phyloP scores from a whole-genome alignment of 2,797 vertebrate species.

The Pipistrellus nathusii region DNA sequence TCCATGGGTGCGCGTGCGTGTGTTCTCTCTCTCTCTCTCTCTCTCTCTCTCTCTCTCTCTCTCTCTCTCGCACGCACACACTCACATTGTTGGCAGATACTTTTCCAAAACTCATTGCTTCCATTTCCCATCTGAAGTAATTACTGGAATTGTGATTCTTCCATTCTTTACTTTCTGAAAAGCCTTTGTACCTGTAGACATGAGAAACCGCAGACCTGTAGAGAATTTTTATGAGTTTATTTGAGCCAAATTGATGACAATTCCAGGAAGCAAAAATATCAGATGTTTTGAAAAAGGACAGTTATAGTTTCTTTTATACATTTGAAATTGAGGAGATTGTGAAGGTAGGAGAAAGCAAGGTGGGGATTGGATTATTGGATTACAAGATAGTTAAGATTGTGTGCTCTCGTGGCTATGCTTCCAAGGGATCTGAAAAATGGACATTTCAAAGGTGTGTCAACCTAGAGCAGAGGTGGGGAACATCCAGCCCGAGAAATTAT shows the following conservation, averaged over 20 bases:
- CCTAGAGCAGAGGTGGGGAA: background rate
- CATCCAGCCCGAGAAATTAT: no score
- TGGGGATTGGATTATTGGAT: background rate
- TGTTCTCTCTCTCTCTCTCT: background rate
- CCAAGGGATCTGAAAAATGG: background rate
- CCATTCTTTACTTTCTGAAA: background rate
- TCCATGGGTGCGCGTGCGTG: background rate
- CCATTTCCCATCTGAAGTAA: background rate
- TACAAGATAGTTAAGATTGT: background rate
- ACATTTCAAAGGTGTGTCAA: background rate
- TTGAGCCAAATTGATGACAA: background rate
- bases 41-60: no score
- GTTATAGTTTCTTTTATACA: background rate
- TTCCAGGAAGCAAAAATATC: background rate
- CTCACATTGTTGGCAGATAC: background rate
- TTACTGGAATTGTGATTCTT: background rate
- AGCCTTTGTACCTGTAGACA: background rate
- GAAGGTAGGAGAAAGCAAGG: background rate
- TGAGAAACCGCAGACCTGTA: background rate
- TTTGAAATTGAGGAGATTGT: background rate
- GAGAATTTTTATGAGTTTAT: background rate
- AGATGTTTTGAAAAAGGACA: background rate
- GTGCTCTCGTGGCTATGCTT: background rate
- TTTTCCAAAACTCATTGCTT: background rate
- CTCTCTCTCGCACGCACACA: no score